Evolutionary conservation across 35 echinoderm and acorn worm genomes (phyloP).

Genomic region (Eucidaris tribuloides): DNA sequence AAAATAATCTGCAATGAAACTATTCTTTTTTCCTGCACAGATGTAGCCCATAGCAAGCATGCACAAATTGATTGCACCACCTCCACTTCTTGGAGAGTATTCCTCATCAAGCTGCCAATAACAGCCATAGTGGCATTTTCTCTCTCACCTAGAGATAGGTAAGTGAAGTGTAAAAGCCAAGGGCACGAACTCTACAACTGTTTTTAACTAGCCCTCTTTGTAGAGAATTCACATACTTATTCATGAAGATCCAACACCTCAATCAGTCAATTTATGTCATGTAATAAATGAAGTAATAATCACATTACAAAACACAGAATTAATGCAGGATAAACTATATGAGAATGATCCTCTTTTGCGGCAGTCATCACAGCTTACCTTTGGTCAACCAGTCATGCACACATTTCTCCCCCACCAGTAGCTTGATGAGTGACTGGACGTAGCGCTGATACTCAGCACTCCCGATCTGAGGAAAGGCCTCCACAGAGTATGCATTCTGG

Average conservation of each 20-base stretch:
- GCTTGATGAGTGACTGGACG: conserved; percentile 70
- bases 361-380: not conserved
- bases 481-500: conserved; percentile 74
- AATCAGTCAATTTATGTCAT: too few species aligned
- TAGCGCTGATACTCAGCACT: conserved; percentile 71
- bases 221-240: not conserved
- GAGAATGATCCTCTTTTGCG: not conserved
- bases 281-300: too few species aligned
- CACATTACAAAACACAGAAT: too few species aligned
- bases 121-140: too few species aligned
- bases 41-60: too few species aligned
- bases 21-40: not conserved
- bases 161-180: too few species aligned
- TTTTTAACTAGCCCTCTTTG: not conserved
- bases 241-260: not conserved
- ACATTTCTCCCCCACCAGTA: conserved; percentile 49
- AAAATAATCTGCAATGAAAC: not conserved
- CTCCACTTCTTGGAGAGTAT: too few species aligned
- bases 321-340: too few species aligned
- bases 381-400: conserved; percentile 49
- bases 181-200: not conserved
- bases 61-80: too few species aligned
- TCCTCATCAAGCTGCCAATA: too few species aligned
- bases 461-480: conserved; percentile 73
- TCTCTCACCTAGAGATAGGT: too few species aligned